Base-by-base conservation (phyloP, 2,888 invertebrate genomes). In the Coelinius sp. region DNA sequence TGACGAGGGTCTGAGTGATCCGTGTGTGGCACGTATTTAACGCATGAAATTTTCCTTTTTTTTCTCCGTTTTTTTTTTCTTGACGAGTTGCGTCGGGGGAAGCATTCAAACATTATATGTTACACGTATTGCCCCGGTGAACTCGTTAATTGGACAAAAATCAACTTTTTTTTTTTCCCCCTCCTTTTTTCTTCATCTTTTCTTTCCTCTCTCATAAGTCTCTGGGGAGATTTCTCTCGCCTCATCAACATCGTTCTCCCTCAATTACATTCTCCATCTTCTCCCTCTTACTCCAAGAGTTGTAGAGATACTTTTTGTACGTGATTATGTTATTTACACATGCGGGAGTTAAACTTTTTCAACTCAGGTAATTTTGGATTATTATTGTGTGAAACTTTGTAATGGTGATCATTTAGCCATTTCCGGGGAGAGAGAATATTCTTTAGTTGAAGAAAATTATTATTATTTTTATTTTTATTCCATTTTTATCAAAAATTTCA, bases 1-100 rank as follows among this genome's bases (percentile, higher is more conserved):
- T 31, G 59, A 59, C 59, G 59, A 59, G 59, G 59, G 59, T 59
- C 10, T 20, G 59, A 38, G 12, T 31, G 70, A 17, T n/a, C 14
- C 24, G 59, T 70, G 73, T 71, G 68, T 70, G 68, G 75, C 69
- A 73, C 70, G 69, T 65, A 73, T 73, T 68, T 62, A 63, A 70
- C 71, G 65, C 35, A 68, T 70, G 38, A 66, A 68, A 53, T 65
- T 66, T 53, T 62, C 31, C 38, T 56, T 62, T 35, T 8, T 24
- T 66, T 7, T 31, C 31, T 31, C 31, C 7, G 5, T 31, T 7
- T 31, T 31, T 31, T 31, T 31, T 31, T 31, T 7, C 35, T 25
- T 49, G 59, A 59, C 59, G 59, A 59, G 59, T 20, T 14, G 31
- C 20, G 31, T 35, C 59, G 12, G 14, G 59, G 59, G 59, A 59